Evolutionary conservation across 1,140 invertebrate genomes (phyloP), one percentile per base, ranked within the genome.

Genomic region (Camponotus vicinus): DNA sequence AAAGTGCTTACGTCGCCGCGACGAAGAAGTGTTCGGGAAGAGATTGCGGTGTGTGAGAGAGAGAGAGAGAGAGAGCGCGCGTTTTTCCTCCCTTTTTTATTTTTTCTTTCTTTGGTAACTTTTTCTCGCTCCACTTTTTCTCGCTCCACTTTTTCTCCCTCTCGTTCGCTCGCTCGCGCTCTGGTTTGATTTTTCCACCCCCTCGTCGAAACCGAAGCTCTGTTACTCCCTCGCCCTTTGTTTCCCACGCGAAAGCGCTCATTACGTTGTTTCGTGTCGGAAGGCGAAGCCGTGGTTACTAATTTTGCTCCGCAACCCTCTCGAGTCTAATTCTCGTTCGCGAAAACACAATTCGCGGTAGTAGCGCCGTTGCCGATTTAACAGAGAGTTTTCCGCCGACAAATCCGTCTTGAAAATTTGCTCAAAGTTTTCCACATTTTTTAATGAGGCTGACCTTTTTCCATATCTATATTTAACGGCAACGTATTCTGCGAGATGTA

Each of bases 1-100:
- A 91, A 91, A 91, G 77, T 89, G 90, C 90, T 89, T 91, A 91
- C 90, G 88, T 91, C 89, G 90, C 86, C 32, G 13, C 84, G 84
- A 90, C 37, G 64, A 76, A 84, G 85, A 89, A 86, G 70, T 21
- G 69, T 89, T 89, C 85, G 75, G 70, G 49, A 76, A 88, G 85
- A 88, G 88, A 90, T 89, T 87, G 88, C 63, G 88, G 79, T 79
- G 66, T 37, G 27, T 34, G 67, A 69, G 64, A 11, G 89, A 82
- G 67, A 69, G 64, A 11, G 59, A 27, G 86, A 42, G 89, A 82
- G 67, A 69, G 64, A 11, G 27, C 27, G 27, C 27, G 34, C 9
- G 78, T 64, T 86, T 71, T 55, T 45, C 18, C 13, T 27, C 6
- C 27, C n/a, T 7, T 49, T 71, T 52, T 79, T 70, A 79, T 77